Conservation (phyloP, 2,113 vertebrate genomes). For the Pitta sordida region DNA sequence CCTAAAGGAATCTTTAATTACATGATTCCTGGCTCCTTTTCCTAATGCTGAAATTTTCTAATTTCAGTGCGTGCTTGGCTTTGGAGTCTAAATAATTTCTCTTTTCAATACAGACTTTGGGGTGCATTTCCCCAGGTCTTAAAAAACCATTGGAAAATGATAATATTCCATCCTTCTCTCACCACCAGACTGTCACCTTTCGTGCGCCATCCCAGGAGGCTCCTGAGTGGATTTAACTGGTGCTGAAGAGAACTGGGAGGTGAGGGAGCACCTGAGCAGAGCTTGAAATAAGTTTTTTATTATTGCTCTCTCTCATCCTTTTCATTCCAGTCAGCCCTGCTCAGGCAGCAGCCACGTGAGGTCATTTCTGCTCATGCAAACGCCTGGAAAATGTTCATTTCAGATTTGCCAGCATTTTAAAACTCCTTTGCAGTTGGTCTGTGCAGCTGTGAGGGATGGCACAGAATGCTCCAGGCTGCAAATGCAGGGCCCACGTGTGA, state of each 20-base stretch:
- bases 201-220: background rate
- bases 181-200: background rate
- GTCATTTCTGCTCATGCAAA: background rate
- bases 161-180: background rate
- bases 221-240: fast-evolving
- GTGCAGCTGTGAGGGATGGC: background rate
- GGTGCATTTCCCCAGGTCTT: background rate
- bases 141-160: background rate
- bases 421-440: background rate
- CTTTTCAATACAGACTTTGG: background rate
- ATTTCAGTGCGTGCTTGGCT: background rate
- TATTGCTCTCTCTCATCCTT: background rate
- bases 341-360: background rate
- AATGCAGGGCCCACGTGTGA: background rate
- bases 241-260: background rate
- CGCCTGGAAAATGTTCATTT: background rate
- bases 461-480: background rate
- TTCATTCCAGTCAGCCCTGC: background rate
- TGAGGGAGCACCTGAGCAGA: background rate
- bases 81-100: background rate
- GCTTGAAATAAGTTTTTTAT: background rate
- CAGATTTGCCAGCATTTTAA: background rate
- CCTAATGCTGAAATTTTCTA: background rate
- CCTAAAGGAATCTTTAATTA: constrained; percentile 19
- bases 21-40: background rate